Percentiles rank a stretch among this genome's conserved stretches.
Conservation (phyloP, 2,888 invertebrate genomes). For the Muschampia plurimacula region DNA sequence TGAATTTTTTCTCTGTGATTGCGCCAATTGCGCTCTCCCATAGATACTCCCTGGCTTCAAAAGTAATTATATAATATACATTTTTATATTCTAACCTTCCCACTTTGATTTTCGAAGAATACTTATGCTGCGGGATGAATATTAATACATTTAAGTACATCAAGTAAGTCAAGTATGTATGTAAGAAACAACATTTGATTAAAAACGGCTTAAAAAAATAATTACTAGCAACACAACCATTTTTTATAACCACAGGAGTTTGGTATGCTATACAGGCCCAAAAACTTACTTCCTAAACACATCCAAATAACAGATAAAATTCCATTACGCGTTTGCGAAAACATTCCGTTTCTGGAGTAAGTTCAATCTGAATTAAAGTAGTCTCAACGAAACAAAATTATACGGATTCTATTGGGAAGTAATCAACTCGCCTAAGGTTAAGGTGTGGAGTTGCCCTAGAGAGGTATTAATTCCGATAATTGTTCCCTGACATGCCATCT, state of each 20-base stretch:
- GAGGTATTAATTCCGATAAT: conserved; percentile 49
- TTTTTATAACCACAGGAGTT: neutral
- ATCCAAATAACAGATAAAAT: neutral
- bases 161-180: no score
- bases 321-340: neutral
- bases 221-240: neutral
- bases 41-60: no score
- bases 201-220: no score
- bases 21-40: no score
- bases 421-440: conserved; percentile 65
- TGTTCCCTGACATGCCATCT: conserved; percentile 54
- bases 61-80: no score
- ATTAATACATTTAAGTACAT: no score
- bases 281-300: neutral
- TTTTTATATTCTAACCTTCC: no score
- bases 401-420: conserved; percentile 19
- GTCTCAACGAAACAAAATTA: conserved; percentile 27
- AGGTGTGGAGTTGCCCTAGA: conserved; percentile 57
- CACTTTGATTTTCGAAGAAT: no score
- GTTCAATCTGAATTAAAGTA: conserved; percentile 11
- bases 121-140: no score
- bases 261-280: neutral
- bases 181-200: no score
- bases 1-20: neutral
- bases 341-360: neutral